Evolutionary conservation across 2,888 invertebrate genomes (phyloP), one percentile per base, ranked within the genome.

Genomic region (Coenonympha arcania): DNA sequence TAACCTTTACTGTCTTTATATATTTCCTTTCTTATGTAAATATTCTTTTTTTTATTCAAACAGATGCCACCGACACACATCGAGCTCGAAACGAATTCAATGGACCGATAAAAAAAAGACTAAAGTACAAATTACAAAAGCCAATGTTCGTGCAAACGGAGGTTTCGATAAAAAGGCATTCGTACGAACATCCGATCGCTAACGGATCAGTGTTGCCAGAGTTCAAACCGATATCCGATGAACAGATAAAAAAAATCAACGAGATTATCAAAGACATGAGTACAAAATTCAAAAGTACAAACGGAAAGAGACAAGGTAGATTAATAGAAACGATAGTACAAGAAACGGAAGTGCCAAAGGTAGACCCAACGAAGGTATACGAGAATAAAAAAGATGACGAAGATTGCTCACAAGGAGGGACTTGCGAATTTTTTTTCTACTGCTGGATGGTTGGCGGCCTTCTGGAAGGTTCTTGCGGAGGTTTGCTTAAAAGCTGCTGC

Each of bases 391-490:
- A 59, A 48, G 52, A 56, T 24, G 60, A 61, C 26, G 79, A 89
- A 59, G 88, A 88, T 59, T 93, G 93, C 73, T 81, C 89, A 36
- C 89, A 91, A 66, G 94, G 93, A 53, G 92, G 93, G 48, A 92
- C 91, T 58, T 96, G 96, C 79, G 95, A 95, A 80, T 95, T 95
- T 87, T 95, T 95, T 88, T 89, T 95, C 69, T 91, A 93, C 80
- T 96, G 95, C 85, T 96, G 95, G 95, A 91, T 95, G 89, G 90
- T 93, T 54, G 94, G 95, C 62, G 95, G 95, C 53, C 88, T 95
- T 51, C 87, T 95, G 69, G 95, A 95, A 68, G 94, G 94, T 60
- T 90, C 93, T 58, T 96, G 95, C 78, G 91, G 92, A 61, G 91
- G 93, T 57, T 87, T 95, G 59, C 88, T 95, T 63, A 93, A 91